phyloP scores from a whole-genome alignment of 2,113 vertebrate genomes.

The Empidonax alnorum region DNA sequence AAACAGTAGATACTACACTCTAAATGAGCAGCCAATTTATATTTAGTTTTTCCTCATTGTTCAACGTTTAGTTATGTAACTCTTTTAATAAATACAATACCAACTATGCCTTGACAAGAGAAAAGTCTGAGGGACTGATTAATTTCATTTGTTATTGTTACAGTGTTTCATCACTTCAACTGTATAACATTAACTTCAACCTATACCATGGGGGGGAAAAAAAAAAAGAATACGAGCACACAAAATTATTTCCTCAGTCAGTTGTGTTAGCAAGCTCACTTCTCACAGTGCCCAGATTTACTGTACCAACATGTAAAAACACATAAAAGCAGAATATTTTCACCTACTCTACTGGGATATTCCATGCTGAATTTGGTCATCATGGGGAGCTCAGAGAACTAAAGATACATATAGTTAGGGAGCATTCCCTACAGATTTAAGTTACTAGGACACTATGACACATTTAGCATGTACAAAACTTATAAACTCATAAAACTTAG shows the following conservation, averaged over 20 bases:
- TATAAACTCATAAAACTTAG: neutral
- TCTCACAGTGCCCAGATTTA: neutral
- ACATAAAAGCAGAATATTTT: neutral
- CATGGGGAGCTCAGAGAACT: neutral
- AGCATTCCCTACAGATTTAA: neutral
- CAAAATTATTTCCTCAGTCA: neutral
- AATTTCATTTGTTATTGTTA: neutral
- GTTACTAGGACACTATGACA: neutral
- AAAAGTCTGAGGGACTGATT: neutral
- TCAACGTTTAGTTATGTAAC: neutral
- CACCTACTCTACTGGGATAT: neutral
- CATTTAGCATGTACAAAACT: neutral
- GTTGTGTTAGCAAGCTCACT: neutral
- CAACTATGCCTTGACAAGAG: neutral
- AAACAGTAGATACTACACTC: neutral
- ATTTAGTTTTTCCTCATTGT: neutral
- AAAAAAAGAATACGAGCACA: accelerated
- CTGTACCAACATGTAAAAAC: neutral
- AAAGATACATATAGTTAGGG: neutral
- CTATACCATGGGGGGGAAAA: neutral
- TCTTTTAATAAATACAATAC: neutral
- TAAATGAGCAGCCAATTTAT: neutral
- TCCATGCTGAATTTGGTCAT: neutral
- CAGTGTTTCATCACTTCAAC: neutral
- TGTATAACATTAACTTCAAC: neutral